Evolutionary conservation across 2,113 vertebrate species (phyloP).

Genomic region (Tachysurus vachellii): DNA sequence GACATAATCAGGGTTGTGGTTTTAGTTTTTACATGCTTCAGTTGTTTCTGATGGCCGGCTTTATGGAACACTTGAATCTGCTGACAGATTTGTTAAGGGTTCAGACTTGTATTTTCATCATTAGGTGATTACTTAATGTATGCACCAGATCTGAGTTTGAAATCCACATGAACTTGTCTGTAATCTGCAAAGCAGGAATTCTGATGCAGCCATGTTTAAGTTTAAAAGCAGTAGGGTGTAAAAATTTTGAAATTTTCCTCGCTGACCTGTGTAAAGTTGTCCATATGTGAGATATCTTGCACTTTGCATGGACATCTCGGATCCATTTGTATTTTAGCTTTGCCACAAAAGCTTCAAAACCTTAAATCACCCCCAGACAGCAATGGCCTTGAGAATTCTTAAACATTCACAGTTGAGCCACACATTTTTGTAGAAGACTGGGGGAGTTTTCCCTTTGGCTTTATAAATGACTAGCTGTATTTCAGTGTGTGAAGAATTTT

Average conservation of each 20-base stretch:
- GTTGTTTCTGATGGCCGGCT: conserved; percentile 2
- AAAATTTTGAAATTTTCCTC: not conserved
- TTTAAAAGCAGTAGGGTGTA: not conserved
- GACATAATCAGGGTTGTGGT: conserved; percentile 12
- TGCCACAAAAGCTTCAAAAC: conserved; percentile 23
- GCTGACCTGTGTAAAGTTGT: conserved; percentile 22
- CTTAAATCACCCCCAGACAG: conserved; percentile 39
- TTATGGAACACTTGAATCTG: conserved; percentile 26
- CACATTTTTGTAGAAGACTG: conserved; percentile 37
- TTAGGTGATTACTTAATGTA: conserved; percentile 10
- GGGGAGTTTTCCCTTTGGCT: conserved; percentile 11
- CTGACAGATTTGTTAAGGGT: conserved; percentile 7
- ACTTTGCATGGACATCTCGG: conserved; percentile 14
- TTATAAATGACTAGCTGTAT: conserved; percentile 8
- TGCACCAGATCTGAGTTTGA: not conserved
- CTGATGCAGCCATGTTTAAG: not conserved
- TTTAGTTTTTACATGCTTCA: not conserved
- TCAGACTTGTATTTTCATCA: not conserved
- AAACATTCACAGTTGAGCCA: conserved; percentile 40
- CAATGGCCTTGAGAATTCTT: conserved; percentile 14
- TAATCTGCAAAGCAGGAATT: not conserved
- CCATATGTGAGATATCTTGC: conserved; percentile 49
- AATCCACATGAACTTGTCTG: not conserved
- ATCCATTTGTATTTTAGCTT: conserved; percentile 4
- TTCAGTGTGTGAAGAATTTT: conserved; percentile 23